Evolutionary conservation across 23 tunicate species (phyloP).

Genomic region (Corella eumyota): DNA sequence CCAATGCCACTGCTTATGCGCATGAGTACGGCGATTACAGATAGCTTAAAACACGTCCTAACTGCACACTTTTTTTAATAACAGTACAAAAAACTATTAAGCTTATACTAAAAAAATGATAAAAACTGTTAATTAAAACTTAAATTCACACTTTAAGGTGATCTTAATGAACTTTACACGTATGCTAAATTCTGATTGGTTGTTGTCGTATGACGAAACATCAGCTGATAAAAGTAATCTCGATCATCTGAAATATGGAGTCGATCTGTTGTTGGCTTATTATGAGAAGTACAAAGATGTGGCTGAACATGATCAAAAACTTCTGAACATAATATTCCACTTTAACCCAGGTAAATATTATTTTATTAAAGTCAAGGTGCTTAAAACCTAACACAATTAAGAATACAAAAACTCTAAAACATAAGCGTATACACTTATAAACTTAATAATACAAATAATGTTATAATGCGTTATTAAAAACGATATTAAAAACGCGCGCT

Average conservation of each 20-base stretch:
- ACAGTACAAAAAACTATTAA: too few relatives aligned
- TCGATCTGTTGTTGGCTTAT: constrained; percentile 55
- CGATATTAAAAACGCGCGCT: too few relatives aligned
- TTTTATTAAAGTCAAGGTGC: neutral
- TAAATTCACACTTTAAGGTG: constrained; percentile 46
- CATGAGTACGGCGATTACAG: too few relatives aligned
- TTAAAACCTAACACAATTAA: neutral
- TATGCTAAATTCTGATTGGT: constrained; percentile 74
- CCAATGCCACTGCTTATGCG: too few relatives aligned
- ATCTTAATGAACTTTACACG: constrained; percentile 80
- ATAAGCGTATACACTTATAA: too few relatives aligned
- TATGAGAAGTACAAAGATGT: constrained; percentile 52
- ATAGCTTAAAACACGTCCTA: too few relatives aligned
- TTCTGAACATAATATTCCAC: constrained; percentile 90
- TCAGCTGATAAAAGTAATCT: constrained; percentile 1
- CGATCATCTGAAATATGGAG: constrained; percentile 41
- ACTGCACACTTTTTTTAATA: too few relatives aligned
- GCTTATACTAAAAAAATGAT: too few relatives aligned
- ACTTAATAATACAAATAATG: too few relatives aligned
- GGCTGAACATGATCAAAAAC: constrained; percentile 97
- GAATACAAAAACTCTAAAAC: neutral
- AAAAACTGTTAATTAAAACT: too few relatives aligned
- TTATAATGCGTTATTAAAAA: too few relatives aligned
- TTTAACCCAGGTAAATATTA: constrained; percentile 56
- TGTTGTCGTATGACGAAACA: constrained; percentile 34